A percentile compares a stretch with the other conserved stretches of the same genome.
phyloP scores from a whole-genome alignment of 2,888 invertebrate genomes.

The Colostygia pectinataria region DNA sequence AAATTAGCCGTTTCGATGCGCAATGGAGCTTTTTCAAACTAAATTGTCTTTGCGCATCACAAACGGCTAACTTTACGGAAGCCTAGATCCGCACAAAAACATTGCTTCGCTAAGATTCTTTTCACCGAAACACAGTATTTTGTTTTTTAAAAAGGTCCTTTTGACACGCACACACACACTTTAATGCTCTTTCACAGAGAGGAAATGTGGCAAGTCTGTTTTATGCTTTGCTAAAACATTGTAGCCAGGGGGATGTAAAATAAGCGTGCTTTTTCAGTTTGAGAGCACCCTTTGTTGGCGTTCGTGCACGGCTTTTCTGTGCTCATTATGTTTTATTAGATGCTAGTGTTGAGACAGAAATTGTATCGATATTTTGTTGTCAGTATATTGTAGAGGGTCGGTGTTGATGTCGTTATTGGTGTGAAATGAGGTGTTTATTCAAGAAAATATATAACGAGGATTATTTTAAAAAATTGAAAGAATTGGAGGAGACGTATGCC shows the following conservation, averaged over 20 bases:
- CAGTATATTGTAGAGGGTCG: too few species aligned
- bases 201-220: constrained; percentile 10
- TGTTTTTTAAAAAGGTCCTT: constrained; percentile 5
- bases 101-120: background rate
- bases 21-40: too few species aligned
- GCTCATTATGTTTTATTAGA: constrained; percentile 31
- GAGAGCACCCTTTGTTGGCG: constrained; percentile 25
- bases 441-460: too few species aligned
- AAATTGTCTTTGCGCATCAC: too few species aligned
- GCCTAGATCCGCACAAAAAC: too few species aligned
- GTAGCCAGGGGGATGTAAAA: constrained; percentile 22
- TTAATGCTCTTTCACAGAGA: constrained; percentile 8
- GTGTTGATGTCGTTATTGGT: too few species aligned
- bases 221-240: constrained; percentile 20
- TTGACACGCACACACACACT: background rate
- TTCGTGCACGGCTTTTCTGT: constrained; percentile 20
- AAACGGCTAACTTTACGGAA: too few species aligned
- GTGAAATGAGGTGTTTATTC: too few species aligned
- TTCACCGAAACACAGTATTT: constrained; percentile 2
- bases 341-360: constrained; percentile 18
- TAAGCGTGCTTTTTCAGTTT: constrained; percentile 27
- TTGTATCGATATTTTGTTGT: constrained; percentile 15
- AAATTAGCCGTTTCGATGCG: too few species aligned
- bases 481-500: too few species aligned
- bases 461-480: too few species aligned